A percentile compares a stretch with the other conserved stretches of the same genome.
These are phyloP conservation scores for Penaeus vannamei DNA, from an alignment of 1,140 invertebrate genomes.

Conservation along the genomic window DNA sequence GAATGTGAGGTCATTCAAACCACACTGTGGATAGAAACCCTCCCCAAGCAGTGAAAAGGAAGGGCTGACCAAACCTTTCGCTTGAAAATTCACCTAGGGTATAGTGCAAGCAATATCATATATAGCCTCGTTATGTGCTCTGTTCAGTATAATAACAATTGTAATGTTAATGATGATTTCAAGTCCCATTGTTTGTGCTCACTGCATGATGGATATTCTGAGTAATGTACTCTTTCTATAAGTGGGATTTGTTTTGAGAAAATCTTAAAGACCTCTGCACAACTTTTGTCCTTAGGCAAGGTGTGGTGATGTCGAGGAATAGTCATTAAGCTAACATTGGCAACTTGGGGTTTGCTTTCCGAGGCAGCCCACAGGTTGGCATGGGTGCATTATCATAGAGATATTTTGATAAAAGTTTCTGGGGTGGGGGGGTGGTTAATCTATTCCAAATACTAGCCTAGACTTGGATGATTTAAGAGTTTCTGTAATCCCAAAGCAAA, in stretches of 20 bases:
- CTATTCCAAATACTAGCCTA: conserved; percentile 45
- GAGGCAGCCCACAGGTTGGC: conserved; percentile 3
- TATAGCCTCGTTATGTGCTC: too few relatives aligned
- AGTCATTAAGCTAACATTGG: conserved; percentile 10
- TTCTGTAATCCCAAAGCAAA: conserved; percentile 45
- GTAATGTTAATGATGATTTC: too few relatives aligned
- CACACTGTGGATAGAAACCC: too few relatives aligned
- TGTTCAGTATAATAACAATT: too few relatives aligned
- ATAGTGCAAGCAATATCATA: too few relatives aligned
- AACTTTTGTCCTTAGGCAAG: conserved; percentile 23
- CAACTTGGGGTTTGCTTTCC: not conserved
- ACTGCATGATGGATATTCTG: conserved; percentile 25
- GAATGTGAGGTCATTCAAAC: too few relatives aligned
- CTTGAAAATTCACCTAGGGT: too few relatives aligned
- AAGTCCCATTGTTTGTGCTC: conserved; percentile 1
- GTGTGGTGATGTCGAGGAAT: conserved; percentile 29
- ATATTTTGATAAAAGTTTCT: not conserved
- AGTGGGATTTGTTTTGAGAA: conserved; percentile 55
- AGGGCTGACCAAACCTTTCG: too few relatives aligned
- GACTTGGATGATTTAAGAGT: not conserved
- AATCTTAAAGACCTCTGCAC: conserved; percentile 31
- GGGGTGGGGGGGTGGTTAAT: not conserved
- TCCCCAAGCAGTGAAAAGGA: too few relatives aligned
- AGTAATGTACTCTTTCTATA: conserved; percentile 3
- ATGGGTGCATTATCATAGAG: conserved; percentile 5